Base-by-base conservation (phyloP, 2,888 invertebrate genomes). In the Theodoxus fluviatilis region DNA sequence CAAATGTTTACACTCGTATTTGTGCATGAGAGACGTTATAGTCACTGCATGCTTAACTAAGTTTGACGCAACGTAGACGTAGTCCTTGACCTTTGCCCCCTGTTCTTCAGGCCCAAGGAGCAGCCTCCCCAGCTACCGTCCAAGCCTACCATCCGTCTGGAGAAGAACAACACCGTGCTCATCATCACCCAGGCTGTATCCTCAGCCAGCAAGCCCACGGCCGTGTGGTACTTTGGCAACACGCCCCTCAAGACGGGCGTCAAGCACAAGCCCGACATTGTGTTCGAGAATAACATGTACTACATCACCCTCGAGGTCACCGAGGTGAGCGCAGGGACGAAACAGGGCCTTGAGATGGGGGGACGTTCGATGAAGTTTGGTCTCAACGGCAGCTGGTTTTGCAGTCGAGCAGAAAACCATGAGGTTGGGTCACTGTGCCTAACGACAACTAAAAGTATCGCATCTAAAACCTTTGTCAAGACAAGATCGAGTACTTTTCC, bases 141-240 rank as follows among this genome's bases (percentile, higher is more conserved):
- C 87, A 94, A 93, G 86, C 96, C 96, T 69, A 93, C 95, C 80
- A 93, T 96, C 82, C 94, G 94, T 87, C 93, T 96, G 83, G 91
- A 95, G 80, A 96, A 96, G 88, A 95, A 94, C 90, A 93, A 93
- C 86, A 78, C 74, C 28, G 61, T 74, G n/a, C 77, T 82, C 6
- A 71, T 81, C 15, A 77, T 83, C 28, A 80, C 78, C 49, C 78
- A 81, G 68, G 75, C 75, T 43, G 72, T 84, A 7, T 67, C 70
- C n/a, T 75, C 80, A 6, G 70, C 74, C 7, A 71, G 72, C 18
- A 78, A 76, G 69, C 85, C 85, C 35, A 77, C 78, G 4, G 76
- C 77, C 2, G 70, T 71, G 40, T 85, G 84, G 84, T 77, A 74
- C 52, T 78, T 76, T 67, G 86, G 87, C 71, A 94, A 93, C 88